These are phyloP conservation scores for Saturnia pavonia DNA, from an alignment of 2,888 invertebrate genomes.

Conservation along the genomic window DNA sequence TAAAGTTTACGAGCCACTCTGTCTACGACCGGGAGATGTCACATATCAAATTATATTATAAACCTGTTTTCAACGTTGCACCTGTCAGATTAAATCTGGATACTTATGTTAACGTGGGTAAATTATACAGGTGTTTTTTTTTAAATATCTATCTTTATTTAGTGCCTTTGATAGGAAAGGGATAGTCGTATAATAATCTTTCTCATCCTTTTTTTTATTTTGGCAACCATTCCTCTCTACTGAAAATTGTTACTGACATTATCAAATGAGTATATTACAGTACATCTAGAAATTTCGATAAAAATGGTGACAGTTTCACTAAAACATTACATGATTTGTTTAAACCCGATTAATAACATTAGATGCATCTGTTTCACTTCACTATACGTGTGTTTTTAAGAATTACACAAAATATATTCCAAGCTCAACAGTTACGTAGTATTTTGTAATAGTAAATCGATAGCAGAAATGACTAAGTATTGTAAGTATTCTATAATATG, in stretches of 20 bases:
- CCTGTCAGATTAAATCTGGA: conserved; percentile 67
- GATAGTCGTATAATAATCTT: not conserved
- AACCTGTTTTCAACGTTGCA: conserved; percentile 62
- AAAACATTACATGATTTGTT: too few relatives aligned
- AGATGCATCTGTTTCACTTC: too few relatives aligned
- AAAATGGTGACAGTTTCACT: too few relatives aligned
- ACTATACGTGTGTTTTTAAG: too few relatives aligned
- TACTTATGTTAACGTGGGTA: conserved; percentile 34
- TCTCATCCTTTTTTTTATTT: not conserved
- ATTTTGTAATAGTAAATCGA: too few relatives aligned
- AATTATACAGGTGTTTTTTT: not conserved
- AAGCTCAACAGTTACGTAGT: too few relatives aligned
- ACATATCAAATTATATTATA: conserved; percentile 66
- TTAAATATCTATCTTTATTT: not conserved
- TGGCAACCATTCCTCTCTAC: not conserved
- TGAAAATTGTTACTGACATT: too few relatives aligned
- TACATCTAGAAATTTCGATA: not conserved
- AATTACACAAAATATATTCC: too few relatives aligned
- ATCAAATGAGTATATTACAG: not conserved
- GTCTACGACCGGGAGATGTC: conserved; percentile 63
- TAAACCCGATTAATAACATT: too few relatives aligned
- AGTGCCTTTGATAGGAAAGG: not conserved
- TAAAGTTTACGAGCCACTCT: conserved; percentile 68
- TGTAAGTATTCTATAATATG: too few relatives aligned
- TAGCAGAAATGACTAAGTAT: too few relatives aligned